These are phyloP conservation scores for Mesorhabditis belari DNA, from an alignment of 2,888 invertebrate genomes.

Conservation along the genomic window DNA sequence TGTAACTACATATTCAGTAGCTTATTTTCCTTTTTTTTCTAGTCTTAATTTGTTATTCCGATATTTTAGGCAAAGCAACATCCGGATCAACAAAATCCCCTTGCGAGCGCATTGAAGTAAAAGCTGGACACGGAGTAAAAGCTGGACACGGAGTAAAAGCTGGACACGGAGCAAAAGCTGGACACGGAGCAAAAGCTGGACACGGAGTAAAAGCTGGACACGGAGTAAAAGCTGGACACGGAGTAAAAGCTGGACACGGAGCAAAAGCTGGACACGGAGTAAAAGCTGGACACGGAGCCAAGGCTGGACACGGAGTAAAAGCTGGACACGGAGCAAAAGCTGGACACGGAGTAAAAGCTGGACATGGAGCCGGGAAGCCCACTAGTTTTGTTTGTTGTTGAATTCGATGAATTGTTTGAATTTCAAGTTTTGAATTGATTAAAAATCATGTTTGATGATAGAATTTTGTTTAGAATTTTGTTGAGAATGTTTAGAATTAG, in stretches of 20 bases:
- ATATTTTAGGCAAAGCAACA: conserved; percentile 7
- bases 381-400: conserved; percentile 78
- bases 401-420: neutral
- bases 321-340: no score
- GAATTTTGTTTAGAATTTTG: conserved; percentile 64
- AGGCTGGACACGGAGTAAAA: no score
- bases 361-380: conserved; percentile 90
- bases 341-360: no score
- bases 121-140: conserved; percentile 97
- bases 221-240: no score
- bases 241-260: no score
- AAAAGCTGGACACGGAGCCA: no score
- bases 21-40: neutral
- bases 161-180: no score
- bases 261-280: no score
- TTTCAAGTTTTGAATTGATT: neutral
- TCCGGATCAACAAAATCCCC: conserved; percentile 4
- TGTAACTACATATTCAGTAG: neutral
- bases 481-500: conserved; percentile 83
- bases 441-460: neutral
- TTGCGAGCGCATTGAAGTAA: conserved; percentile 76
- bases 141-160: no score
- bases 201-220: no score
- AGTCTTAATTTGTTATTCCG: neutral
- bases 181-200: no score